A percentile compares a stretch with the other conserved stretches of the same genome.
Conservation (phyloP, 1,140 invertebrate genomes). For the Pseudoatta argentina region DNA sequence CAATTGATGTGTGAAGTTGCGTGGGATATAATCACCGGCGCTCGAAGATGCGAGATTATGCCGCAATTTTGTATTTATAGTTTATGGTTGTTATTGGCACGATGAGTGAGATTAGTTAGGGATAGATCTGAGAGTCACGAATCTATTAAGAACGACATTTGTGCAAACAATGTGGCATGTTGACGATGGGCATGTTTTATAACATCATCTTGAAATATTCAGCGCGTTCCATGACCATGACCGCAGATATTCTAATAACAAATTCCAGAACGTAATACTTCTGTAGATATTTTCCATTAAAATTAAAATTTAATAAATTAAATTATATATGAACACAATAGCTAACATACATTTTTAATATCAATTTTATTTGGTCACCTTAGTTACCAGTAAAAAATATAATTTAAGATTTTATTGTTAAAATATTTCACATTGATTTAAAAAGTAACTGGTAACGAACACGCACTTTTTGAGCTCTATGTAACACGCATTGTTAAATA, state of each 20-base stretch:
- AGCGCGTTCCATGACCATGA: not conserved
- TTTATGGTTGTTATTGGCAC: conserved; percentile 54
- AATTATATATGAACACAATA: not conserved
- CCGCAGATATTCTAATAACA: conserved; percentile 18
- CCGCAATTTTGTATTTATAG: conserved; percentile 60
- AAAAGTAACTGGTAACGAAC: not conserved
- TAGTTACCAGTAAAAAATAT: not conserved
- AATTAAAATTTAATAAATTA: not conserved
- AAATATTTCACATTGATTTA: not conserved
- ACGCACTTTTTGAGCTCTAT: not conserved
- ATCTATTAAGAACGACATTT: conserved; percentile 17
- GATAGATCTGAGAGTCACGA: conserved; percentile 22
- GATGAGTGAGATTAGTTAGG: conserved; percentile 12
- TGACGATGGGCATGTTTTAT: not conserved
- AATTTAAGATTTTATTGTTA: conserved; percentile 3
- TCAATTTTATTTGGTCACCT: not conserved
- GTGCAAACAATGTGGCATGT: conserved; percentile 19
- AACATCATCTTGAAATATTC: conserved; percentile 14
- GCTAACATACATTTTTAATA: not conserved
- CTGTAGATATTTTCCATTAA: not conserved
- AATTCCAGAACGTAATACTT: conserved; percentile 3
- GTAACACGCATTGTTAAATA: not conserved
- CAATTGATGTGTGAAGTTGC: conserved; percentile 61
- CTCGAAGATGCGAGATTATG: conserved; percentile 55
- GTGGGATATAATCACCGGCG: conserved; percentile 57